Evolutionary conservation across 2,113 vertebrate species (phyloP).

Genomic region (Mola mola): DNA sequence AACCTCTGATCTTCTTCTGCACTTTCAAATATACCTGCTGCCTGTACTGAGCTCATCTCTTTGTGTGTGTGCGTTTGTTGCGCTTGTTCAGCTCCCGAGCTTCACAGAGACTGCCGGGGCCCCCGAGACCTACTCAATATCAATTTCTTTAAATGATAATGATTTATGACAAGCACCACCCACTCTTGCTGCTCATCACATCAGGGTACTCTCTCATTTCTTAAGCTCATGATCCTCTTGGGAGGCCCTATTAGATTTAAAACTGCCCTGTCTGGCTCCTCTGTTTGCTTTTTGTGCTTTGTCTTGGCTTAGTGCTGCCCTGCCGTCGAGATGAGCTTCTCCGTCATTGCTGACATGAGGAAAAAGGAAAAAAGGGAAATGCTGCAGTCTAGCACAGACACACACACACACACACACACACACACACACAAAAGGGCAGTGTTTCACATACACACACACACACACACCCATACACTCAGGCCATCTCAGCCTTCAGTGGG

Average conservation of each 20-base stretch:
- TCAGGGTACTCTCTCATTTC: conserved; percentile 25
- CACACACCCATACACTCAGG: conserved; percentile 1
- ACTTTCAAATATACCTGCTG: neutral
- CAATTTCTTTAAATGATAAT: conserved; percentile 43
- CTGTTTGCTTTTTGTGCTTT: conserved; percentile 11
- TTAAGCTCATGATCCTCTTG: conserved; percentile 23
- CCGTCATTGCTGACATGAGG: conserved; percentile 30
- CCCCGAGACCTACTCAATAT: conserved; percentile 41
- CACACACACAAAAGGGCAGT: neutral
- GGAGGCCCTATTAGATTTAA: conserved; percentile 18
- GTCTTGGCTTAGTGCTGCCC: neutral
- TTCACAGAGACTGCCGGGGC: conserved; percentile 9
- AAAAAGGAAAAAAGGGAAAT: neutral
- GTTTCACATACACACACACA: neutral
- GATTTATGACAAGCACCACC: conserved; percentile 33
- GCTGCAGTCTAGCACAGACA: neutral
- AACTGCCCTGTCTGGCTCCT: conserved; percentile 13
- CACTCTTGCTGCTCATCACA: conserved; percentile 35
- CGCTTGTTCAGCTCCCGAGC: conserved; percentile 11
- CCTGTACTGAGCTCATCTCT: neutral
- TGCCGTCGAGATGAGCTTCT: neutral
- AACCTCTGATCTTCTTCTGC: too few relatives aligned
- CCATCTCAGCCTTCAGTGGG: conserved; percentile 14
- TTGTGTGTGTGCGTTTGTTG: neutral
- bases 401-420: neutral